These are phyloP conservation scores for Rotaria socialis DNA, from an alignment of 2,888 invertebrate species.

Conservation along the genomic window DNA sequence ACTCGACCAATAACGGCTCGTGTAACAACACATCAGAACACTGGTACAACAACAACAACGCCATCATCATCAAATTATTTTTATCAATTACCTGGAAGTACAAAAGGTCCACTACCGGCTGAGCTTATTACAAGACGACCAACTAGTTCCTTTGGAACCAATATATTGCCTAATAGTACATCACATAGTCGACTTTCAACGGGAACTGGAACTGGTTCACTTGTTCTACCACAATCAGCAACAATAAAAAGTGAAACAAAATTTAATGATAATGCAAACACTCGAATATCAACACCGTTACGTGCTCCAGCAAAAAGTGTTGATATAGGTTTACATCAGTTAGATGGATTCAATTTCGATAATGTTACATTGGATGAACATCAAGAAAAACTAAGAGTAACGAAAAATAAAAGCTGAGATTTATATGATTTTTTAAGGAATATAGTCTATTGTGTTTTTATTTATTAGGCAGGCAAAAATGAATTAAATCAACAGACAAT, in stretches of 20 bases:
- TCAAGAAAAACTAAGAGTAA: background rate
- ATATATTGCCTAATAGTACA: background rate
- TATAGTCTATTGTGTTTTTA: background rate
- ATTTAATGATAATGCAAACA: background rate
- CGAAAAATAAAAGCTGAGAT: background rate
- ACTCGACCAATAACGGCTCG: background rate
- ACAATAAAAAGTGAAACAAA: background rate
- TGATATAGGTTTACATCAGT: background rate
- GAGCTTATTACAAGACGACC: background rate
- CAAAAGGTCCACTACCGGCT: background rate
- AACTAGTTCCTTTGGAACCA: background rate
- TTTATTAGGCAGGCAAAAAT: background rate
- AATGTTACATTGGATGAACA: background rate
- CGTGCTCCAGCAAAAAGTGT: background rate
- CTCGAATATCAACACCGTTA: background rate
- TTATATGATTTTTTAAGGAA: background rate
- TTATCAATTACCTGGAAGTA: background rate
- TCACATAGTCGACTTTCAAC: background rate
- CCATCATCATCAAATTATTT: background rate
- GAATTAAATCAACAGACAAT: background rate
- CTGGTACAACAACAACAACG: background rate
- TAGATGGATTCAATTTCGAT: constrained; percentile 23
- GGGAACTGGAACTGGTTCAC: background rate
- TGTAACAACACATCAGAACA: background rate
- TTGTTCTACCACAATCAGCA: background rate